Evolutionary conservation across 2,888 invertebrate genomes (phyloP).

Genomic region (Ochlodes sylvanus): DNA sequence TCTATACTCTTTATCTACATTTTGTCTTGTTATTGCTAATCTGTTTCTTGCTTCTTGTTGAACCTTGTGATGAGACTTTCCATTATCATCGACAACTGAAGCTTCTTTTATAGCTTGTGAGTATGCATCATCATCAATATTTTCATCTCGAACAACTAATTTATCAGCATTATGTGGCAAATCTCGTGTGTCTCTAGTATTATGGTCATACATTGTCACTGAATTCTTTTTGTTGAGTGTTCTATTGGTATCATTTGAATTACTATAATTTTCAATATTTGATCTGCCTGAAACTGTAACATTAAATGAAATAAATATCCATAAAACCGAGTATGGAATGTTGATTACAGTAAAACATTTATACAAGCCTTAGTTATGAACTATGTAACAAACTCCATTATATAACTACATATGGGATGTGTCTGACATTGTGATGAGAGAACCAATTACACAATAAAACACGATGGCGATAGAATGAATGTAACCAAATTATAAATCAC

Average conservation of each 20-base stretch:
- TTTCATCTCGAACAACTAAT: conserved; percentile 61
- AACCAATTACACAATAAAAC: too few relatives aligned
- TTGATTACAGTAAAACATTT: too few relatives aligned
- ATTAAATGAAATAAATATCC: neutral
- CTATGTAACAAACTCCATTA: too few relatives aligned
- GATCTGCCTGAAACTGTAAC: conserved; percentile 52
- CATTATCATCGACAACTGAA: conserved; percentile 43
- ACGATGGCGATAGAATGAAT: too few relatives aligned
- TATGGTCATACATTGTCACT: conserved; percentile 72
- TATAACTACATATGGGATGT: too few relatives aligned
- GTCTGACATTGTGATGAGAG: too few relatives aligned
- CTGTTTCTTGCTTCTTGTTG: conserved; percentile 63
- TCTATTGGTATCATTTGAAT: conserved; percentile 47
- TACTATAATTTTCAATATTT: conserved; percentile 49
- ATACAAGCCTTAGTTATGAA: too few relatives aligned
- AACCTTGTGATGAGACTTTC: conserved; percentile 56
- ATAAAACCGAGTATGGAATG: too few relatives aligned
- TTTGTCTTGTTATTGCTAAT: conserved; percentile 86
- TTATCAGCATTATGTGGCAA: conserved; percentile 54
- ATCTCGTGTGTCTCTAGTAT: conserved; percentile 63
- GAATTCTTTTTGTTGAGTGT: conserved; percentile 53
- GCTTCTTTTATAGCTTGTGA: conserved; percentile 67
- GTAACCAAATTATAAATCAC: neutral
- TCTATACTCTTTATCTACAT: conserved; percentile 80
- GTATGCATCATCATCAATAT: conserved; percentile 69